These are phyloP conservation scores for Halcyon chelicuti DNA, from an alignment of 2,797 vertebrate species.

Conservation along the genomic window DNA sequence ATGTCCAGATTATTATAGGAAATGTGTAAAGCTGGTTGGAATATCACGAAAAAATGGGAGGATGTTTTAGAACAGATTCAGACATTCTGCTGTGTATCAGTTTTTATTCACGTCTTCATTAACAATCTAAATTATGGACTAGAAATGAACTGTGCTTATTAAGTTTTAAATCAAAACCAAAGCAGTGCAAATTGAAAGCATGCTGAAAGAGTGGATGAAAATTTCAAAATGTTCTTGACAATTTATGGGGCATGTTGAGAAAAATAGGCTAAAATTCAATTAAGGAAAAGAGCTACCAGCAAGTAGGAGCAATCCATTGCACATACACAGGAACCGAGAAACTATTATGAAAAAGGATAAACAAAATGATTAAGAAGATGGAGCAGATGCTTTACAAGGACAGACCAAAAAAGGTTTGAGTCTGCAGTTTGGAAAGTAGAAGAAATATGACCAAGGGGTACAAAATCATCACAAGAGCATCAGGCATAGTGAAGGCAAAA, in stretches of 20 bases:
- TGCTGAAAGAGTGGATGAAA: not conserved
- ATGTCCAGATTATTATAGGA: not conserved
- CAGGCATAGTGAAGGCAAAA: not conserved
- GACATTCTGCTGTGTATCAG: not conserved
- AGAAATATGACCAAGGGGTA: not conserved
- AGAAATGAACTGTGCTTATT: not conserved
- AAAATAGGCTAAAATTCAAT: not conserved
- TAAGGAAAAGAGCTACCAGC: not conserved
- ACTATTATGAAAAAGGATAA: not conserved
- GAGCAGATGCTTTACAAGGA: not conserved
- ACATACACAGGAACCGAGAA: not conserved
- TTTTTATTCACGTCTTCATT: not conserved
- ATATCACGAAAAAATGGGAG: not conserved
- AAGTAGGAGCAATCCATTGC: not conserved
- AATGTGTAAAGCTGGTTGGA: not conserved
- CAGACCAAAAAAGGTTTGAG: not conserved
- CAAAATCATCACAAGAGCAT: not conserved
- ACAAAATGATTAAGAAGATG: not conserved
- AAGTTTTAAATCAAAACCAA: constrained; percentile 3
- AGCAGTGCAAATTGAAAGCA: not conserved
- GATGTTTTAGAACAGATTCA: not conserved
- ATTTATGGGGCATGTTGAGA: not conserved
- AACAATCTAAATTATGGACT: not conserved
- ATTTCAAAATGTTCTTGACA: not conserved
- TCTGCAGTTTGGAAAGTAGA: not conserved